Evolutionary conservation across 2,113 vertebrate species (phyloP).

Genomic region (Seriola quinqueradiata): DNA sequence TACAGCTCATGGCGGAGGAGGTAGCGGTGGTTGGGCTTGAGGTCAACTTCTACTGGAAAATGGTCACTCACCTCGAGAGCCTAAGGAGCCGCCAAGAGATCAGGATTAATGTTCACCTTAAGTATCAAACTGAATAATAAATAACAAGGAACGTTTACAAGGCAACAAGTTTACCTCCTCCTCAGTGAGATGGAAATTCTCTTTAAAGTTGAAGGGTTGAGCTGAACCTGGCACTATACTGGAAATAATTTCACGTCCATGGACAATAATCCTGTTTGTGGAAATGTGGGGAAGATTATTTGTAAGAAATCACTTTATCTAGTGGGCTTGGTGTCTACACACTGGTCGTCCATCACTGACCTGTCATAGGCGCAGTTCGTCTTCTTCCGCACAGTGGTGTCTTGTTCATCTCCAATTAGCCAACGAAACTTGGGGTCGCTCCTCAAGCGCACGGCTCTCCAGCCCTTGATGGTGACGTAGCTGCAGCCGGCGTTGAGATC

Average conservation of each 20-base stretch:
- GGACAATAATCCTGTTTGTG: conserved; percentile 86
- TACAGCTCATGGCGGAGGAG: conserved; percentile 82
- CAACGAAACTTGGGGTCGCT: conserved; percentile 85
- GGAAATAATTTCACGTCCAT: conserved; percentile 82
- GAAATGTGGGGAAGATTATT: background rate
- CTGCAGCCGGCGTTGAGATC: conserved; percentile 91
- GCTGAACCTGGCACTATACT: conserved; percentile 85
- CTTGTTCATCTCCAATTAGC: conserved; percentile 89
- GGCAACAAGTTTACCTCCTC: conserved; percentile 79
- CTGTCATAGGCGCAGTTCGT: conserved; percentile 89
- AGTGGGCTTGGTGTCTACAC: background rate
- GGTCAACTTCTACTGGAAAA: conserved; percentile 90
- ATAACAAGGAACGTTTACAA: background rate
- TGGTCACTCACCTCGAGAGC: conserved; percentile 91
- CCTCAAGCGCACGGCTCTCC: conserved; percentile 83
- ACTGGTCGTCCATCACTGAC: conserved; percentile 54
- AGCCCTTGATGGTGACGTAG: conserved; percentile 86
- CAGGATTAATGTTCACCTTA: background rate
- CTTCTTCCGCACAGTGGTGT: conserved; percentile 88
- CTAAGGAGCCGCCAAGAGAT: conserved; percentile 66
- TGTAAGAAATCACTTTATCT: background rate
- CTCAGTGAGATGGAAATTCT: conserved; percentile 80
- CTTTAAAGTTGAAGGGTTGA: conserved; percentile 87
- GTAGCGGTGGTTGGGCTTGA: conserved; percentile 83
- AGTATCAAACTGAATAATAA: background rate